Base-by-base conservation (phyloP, 2,888 invertebrate species). In the Cepaea hortensis region DNA sequence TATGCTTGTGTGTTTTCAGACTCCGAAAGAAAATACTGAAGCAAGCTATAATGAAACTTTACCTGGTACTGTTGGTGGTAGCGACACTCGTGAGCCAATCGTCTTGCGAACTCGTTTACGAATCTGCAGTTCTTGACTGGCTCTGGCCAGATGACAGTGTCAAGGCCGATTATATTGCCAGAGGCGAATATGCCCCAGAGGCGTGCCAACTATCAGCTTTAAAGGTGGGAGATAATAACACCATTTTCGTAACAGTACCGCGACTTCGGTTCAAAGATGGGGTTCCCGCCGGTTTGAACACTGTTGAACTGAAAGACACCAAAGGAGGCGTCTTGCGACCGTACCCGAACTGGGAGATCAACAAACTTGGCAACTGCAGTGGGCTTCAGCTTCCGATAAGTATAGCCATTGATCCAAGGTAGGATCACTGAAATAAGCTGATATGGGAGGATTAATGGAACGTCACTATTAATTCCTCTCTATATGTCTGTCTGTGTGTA, bases 331-430 rank as follows among this genome's bases (percentile, higher is more conserved):
- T 89, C 15, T 89, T 92, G 11, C 88, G 88, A 55, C 91, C 92
- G 0, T 92, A 90, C 55, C 92, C 92, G 1, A 89, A 87, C 73
- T 92, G 91, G 92, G 85, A 85, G 11, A 88, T 87, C 89, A 91
- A 92, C 84, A 88, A 86, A 20, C 79, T 91, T 20, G 93, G 91
- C 0, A 88, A 91, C 84, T 93, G 93, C 84, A 85, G 87, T n/a
- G 91, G 90, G 3, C 88, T 93, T 23, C 92, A 92, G 83, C 90
- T 90, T 83, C 91, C 91, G 15, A 91, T 91, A 85, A 91, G 91
- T 81, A 91, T 93, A 89, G 91, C 91, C 81, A 88, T 92, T 15
- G 92, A 91, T 84, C 92, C 92, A 23, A 91, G 84, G 84, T 84
- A 73, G 61, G 4, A 73, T 70, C 7, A 2, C 61, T 48, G 35